Conservation (phyloP, 1,140 invertebrate genomes). For the Nephila pilipes region DNA sequence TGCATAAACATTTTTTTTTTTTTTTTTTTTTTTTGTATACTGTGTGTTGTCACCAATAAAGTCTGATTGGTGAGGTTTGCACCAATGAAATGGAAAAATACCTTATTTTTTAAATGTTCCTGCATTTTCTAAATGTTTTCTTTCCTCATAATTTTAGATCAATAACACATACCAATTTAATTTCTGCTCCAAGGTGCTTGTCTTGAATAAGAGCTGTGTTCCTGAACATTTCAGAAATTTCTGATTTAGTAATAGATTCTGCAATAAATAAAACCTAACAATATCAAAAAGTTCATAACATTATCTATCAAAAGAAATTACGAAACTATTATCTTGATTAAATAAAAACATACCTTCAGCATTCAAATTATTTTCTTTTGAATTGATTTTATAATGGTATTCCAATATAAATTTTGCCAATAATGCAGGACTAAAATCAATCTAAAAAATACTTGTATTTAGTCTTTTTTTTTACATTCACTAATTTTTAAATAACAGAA, state of each 20-base stretch:
- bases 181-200: constrained; percentile 87
- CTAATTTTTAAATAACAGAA: neutral
- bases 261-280: neutral
- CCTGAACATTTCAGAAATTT: constrained; percentile 85
- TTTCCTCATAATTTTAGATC: neutral
- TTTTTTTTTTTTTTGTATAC: neutral
- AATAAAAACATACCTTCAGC: neutral
- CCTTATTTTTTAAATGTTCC: neutral
- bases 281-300: neutral
- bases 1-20: no score
- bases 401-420: constrained; percentile 86
- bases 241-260: constrained; percentile 79
- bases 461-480: neutral
- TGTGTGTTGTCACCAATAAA: neutral
- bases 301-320: neutral
- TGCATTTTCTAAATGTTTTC: no score
- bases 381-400: constrained; percentile 81
- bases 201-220: constrained; percentile 88
- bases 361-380: constrained; percentile 75
- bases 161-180: constrained; percentile 85
- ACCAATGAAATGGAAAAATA: neutral
- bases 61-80: neutral
- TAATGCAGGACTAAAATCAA: constrained; percentile 84
- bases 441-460: constrained; percentile 20
- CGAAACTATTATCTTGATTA: neutral